Conservation (phyloP, 2,797 vertebrate genomes). For the Threskiornis aethiopicus region DNA sequence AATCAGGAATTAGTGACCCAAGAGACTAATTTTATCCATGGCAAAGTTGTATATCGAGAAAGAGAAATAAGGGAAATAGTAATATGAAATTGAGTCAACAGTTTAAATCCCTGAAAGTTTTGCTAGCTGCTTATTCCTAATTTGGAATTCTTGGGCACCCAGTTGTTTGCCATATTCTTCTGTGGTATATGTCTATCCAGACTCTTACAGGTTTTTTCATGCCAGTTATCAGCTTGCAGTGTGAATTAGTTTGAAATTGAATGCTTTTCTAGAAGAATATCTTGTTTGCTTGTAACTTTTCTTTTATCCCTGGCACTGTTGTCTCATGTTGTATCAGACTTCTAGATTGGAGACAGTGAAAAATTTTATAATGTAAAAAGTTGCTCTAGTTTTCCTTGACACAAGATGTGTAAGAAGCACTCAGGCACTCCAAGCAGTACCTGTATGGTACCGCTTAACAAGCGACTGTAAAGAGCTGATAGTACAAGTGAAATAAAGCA, state of each 20-base stretch:
- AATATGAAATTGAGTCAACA: not conserved
- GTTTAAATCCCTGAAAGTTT: not conserved
- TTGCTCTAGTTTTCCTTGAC: not conserved
- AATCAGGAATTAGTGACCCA: not conserved
- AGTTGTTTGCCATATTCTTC: rapidly evolving
- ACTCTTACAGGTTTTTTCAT: rapidly evolving
- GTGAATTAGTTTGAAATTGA: not conserved
- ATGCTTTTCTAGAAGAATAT: not conserved
- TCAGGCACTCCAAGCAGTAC: rapidly evolving
- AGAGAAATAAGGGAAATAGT: not conserved
- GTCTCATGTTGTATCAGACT: rapidly evolving
- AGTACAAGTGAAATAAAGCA: not conserved
- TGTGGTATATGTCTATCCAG: not conserved
- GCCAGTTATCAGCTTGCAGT: not conserved
- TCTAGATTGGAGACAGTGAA: not conserved
- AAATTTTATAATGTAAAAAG: not conserved
- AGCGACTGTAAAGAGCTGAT: not conserved
- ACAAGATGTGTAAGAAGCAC: not conserved
- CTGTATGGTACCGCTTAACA: not conserved
- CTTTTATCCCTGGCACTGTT: not conserved
- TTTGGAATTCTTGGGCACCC: not conserved
- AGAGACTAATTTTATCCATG: not conserved
- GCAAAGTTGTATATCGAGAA: not conserved
- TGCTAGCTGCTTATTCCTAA: not conserved
- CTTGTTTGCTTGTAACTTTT: not conserved